Evolutionary conservation across 2,113 vertebrate genomes (phyloP).

Genomic region (Rhinopomastus cyanomelas): DNA sequence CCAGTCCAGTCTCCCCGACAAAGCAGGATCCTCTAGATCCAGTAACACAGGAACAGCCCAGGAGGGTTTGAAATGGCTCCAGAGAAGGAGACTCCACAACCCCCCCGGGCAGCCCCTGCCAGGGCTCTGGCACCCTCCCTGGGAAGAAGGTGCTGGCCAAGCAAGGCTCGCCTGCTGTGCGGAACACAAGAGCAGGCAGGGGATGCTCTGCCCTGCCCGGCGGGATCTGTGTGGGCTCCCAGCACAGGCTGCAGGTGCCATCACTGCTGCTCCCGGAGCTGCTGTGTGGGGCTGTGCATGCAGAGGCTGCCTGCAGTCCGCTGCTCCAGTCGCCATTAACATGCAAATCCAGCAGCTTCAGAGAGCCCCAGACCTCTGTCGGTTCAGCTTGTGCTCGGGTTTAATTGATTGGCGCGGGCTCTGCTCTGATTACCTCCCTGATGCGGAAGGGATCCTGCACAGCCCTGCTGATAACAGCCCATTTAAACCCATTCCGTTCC

Average conservation of each 20-base stretch:
- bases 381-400: conserved; percentile 22
- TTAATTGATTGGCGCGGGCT: conserved; percentile 36
- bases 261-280: accelerated
- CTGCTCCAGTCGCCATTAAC: conserved; percentile 1
- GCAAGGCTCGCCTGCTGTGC: too few relatives aligned
- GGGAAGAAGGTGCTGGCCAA: too few relatives aligned
- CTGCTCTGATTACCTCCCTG: conserved; percentile 54
- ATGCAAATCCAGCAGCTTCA: conserved; percentile 49
- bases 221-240: accelerated
- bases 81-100: too few relatives aligned
- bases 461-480: conserved; percentile 55
- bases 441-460: conserved; percentile 31
- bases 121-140: too few relatives aligned
- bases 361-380: background rate
- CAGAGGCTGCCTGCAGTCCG: background rate
- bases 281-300: accelerated
- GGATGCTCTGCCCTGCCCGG: background rate
- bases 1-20: too few relatives aligned
- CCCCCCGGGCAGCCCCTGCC: too few relatives aligned
- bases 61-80: too few relatives aligned
- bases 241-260: accelerated
- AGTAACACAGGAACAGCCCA: too few relatives aligned
- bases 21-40: too few relatives aligned
- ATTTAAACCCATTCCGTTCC: conserved; percentile 61
- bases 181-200: too few relatives aligned